Conservation (phyloP, 2,888 invertebrate genomes). For the Sphecodes monilicornis region DNA sequence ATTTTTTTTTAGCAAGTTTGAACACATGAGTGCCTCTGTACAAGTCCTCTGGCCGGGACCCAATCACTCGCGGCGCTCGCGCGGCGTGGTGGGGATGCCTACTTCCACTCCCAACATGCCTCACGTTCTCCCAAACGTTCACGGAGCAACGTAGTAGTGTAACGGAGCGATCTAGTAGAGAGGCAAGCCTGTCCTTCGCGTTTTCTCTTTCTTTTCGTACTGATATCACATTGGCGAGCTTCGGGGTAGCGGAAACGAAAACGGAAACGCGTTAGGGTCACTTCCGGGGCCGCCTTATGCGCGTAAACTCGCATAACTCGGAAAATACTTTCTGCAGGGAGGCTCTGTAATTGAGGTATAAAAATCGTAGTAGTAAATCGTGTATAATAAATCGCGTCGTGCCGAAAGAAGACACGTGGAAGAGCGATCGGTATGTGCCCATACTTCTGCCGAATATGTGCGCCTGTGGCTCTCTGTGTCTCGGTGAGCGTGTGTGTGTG, state of each 20-base stretch:
- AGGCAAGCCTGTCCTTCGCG: background rate
- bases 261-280: conserved; percentile 10
- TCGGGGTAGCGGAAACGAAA: background rate
- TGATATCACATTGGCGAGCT: conserved; percentile 4
- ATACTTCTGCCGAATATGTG: conserved; percentile 36
- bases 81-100: no score
- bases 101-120: no score
- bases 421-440: conserved; percentile 63
- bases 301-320: conserved; percentile 33
- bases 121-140: no score
- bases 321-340: conserved; percentile 51
- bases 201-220: background rate
- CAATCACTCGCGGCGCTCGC: no score
- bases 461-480: conserved; percentile 19
- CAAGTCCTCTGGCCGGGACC: background rate
- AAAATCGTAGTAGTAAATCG: conserved; percentile 67
- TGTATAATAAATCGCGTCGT: conserved; percentile 59
- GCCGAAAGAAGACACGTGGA: conserved; percentile 69
- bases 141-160: no score
- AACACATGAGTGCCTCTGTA: background rate
- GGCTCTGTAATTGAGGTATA: conserved; percentile 66
- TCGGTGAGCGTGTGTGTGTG: conserved; percentile 14
- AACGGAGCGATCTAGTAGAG: background rate
- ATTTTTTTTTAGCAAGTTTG: background rate
- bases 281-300: conserved; percentile 55